phyloP scores from a whole-genome alignment of 2,113 vertebrate genomes.

The Jacana jacana region DNA sequence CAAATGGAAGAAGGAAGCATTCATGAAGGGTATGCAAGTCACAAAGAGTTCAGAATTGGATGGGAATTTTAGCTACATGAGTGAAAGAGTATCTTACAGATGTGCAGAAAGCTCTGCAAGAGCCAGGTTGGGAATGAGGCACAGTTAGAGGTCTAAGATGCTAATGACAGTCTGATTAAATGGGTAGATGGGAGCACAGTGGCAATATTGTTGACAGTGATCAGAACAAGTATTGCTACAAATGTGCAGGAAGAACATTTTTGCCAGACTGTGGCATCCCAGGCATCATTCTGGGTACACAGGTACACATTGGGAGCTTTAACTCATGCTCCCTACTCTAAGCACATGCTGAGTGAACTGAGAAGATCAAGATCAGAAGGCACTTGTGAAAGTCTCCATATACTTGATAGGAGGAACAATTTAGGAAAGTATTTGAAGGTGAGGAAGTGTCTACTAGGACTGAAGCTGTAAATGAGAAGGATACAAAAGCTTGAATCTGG shows the following conservation, averaged over 20 bases:
- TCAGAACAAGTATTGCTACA: background rate
- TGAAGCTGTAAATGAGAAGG: background rate
- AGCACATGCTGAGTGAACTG: background rate
- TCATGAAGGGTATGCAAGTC: background rate
- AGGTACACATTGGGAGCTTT: background rate
- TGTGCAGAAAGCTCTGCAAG: background rate
- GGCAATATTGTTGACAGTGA: background rate
- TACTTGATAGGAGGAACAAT: background rate
- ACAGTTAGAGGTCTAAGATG: background rate
- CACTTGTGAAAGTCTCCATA: background rate
- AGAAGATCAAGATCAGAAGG: background rate
- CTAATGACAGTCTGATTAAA: background rate
- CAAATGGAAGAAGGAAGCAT: background rate
- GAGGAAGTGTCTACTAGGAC: background rate
- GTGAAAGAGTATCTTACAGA: background rate
- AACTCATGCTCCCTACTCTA: background rate
- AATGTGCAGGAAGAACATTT: background rate
- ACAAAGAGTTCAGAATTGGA: background rate
- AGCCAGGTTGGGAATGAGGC: background rate
- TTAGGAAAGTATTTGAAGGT: background rate
- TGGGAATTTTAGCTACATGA: background rate
- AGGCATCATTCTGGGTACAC: background rate
- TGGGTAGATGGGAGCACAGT: background rate
- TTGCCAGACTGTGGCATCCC: background rate
- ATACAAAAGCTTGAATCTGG: background rate